Percentiles rank a stretch among this genome's conserved stretches.
Evolutionary conservation across 2,797 vertebrate species (phyloP).

Genomic region (Acrossocheilus wenchowensis): DNA sequence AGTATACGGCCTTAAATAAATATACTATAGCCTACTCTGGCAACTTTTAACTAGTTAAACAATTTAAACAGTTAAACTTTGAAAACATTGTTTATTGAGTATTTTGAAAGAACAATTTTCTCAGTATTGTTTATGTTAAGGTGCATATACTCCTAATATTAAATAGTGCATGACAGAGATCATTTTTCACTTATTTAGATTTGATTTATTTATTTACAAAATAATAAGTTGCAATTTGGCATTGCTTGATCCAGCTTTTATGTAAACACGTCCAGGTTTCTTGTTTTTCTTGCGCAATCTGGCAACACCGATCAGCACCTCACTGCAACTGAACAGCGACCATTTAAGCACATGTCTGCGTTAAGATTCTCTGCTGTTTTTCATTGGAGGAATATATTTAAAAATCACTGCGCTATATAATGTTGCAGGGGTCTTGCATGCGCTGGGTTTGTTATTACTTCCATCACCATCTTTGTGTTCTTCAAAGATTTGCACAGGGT

Average conservation of each 20-base stretch:
- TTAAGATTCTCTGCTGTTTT: slow-evolving; percentile 10
- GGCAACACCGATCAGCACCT: slow-evolving; percentile 56
- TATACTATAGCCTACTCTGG: neutral
- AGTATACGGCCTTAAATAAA: too few relatives aligned
- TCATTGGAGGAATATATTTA: neutral
- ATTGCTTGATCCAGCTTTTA: neutral
- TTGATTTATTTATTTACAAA: neutral
- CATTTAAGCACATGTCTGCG: slow-evolving; percentile 54
- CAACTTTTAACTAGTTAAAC: neutral
- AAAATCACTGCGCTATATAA: neutral
- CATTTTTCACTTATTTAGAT: too few relatives aligned
- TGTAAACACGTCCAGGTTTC: neutral
- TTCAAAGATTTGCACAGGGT: slow-evolving; percentile 35
- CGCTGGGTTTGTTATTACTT: neutral
- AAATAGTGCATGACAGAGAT: neutral
- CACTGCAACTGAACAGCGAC: slow-evolving; percentile 66
- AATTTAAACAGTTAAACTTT: neutral
- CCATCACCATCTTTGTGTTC: slow-evolving; percentile 22
- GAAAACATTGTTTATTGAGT: neutral
- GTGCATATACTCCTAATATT: neutral
- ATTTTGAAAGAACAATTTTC: neutral
- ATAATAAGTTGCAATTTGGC: neutral
- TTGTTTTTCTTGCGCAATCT: slow-evolving; percentile 7
- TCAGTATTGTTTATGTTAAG: too few relatives aligned
- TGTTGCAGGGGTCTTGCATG: slow-evolving; percentile 12